A percentile compares a stretch with the other conserved stretches of the same genome.
These are phyloP conservation scores for Enteromius treurensis DNA, from an alignment of 2,797 vertebrate genomes.

Conservation along the genomic window DNA sequence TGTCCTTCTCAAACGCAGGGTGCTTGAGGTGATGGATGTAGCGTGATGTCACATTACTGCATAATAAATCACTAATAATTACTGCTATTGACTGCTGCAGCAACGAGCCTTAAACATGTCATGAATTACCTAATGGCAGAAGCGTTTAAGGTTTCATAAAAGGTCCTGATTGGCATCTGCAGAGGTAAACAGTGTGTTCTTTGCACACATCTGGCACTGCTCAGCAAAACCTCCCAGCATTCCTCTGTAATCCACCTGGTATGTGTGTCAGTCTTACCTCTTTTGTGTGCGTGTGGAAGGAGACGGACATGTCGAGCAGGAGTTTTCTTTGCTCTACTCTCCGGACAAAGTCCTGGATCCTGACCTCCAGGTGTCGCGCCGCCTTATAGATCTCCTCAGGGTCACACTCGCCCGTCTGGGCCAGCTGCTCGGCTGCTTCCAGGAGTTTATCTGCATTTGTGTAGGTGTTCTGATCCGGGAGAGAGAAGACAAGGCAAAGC, in stretches of 20 bases:
- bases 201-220: slow-evolving; percentile 61
- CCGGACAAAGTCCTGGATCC: slow-evolving; percentile 97
- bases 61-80: slow-evolving; percentile 30
- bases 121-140: slow-evolving; percentile 15
- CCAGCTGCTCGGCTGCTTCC: slow-evolving; percentile 96
- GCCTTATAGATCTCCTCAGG: slow-evolving; percentile 99
- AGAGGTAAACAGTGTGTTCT: slow-evolving; percentile 26
- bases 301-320: slow-evolving; percentile 97
- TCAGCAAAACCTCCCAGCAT: slow-evolving; percentile 56
- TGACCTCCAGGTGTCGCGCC: slow-evolving; percentile 94
- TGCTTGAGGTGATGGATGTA: slow-evolving; percentile 15
- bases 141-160: neutral
- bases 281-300: slow-evolving; percentile 98
- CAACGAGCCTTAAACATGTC: neutral
- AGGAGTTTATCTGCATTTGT: slow-evolving; percentile 98
- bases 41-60: slow-evolving; percentile 24
- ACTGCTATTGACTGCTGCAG: slow-evolving; percentile 5
- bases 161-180: slow-evolving; percentile 20
- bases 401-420: slow-evolving; percentile 97
- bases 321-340: slow-evolving; percentile 96
- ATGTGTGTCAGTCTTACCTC: slow-evolving; percentile 78
- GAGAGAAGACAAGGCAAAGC: slow-evolving; percentile 6
- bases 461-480: slow-evolving; percentile 89
- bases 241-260: slow-evolving; percentile 59
- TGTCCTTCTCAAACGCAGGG: slow-evolving; percentile 35